phyloP scores from a whole-genome alignment of 2,888 invertebrate species.

The Xestoiulus laeticollis region DNA sequence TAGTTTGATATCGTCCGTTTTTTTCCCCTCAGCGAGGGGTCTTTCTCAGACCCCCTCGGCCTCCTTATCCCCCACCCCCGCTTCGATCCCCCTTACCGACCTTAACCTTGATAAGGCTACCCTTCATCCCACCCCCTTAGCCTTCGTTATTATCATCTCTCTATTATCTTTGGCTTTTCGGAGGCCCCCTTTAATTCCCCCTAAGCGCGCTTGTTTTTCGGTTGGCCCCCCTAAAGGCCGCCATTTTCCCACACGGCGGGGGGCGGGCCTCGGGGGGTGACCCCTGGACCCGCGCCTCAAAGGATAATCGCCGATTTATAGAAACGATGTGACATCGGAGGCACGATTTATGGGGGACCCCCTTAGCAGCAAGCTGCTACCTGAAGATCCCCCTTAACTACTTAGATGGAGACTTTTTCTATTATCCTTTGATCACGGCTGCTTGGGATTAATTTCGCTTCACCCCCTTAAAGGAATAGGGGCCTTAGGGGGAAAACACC shows the following conservation, averaged over 20 bases:
- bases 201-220: conserved; percentile 25
- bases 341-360: conserved; percentile 46
- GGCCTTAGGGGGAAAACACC: no score
- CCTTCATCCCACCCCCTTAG: background rate
- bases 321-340: background rate
- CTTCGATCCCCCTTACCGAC: background rate
- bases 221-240: conserved; percentile 4
- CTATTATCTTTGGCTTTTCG: background rate
- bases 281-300: background rate
- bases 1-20: background rate
- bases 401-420: background rate
- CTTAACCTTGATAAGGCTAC: conserved; percentile 18
- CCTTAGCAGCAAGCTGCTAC: conserved; percentile 2
- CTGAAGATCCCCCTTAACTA: background rate
- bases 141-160: background rate
- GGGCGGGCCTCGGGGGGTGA: background rate
- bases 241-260: conserved; percentile 46
- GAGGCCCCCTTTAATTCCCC: background rate
- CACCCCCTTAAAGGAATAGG: no score
- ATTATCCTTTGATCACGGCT: conserved; percentile 31
- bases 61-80: background rate
- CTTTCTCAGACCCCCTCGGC: background rate
- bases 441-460: no score
- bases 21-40: conserved; percentile 15
- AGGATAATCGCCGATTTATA: conserved; percentile 41